Base-by-base conservation (phyloP, 92 coral and sea anemone genomes). In the Porites rus region DNA sequence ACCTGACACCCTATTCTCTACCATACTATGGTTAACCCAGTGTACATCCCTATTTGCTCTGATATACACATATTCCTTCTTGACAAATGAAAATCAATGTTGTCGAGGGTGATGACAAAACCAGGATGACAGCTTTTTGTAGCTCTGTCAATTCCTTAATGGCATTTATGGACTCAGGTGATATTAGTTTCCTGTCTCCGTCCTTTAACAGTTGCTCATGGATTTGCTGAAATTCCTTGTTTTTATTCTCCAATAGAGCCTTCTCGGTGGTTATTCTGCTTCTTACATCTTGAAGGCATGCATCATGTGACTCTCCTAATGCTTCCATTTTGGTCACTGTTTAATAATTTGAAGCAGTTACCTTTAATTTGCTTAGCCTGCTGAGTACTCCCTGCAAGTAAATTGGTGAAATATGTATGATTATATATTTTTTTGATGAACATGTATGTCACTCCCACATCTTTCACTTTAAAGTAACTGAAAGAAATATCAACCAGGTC, bases 1-100 rank as follows among this genome's bases (percentile, higher is more conserved):
- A 4, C 93, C 95, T 18, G 89, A 82, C 24, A 92, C 93, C 69
- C 95, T 79, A 51, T 90, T 86, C 21, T 43, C 66, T 17, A 92
- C 58, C 88, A 77, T 86, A 20, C 71, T 43, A 51, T 92, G 95
- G 79, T 92, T 92, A 8, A 92, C 95, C 95, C 95, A 90, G 68
- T 92, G 93, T 28, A 72, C 24, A 65, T 92, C 92, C 1, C 59
- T 18, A 73, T 92, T 69, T 92, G 95, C 28, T 54, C 56, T 24
- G 69, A 20, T 72, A 88, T 63, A 8, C 84, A 83, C 84, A 88
- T 88, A 62, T 65, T 77, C 51, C 67, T 83, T 14, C 92, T 81
- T 31, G 46, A 62, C 10, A 88, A 68, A 9, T 63, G 59, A 18
- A 66, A 14, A 65, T 72, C 95, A 86, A 80, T 67, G 89, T 89